phyloP scores from a whole-genome alignment of 2,797 vertebrate genomes.

The Sebastes nivosus region DNA sequence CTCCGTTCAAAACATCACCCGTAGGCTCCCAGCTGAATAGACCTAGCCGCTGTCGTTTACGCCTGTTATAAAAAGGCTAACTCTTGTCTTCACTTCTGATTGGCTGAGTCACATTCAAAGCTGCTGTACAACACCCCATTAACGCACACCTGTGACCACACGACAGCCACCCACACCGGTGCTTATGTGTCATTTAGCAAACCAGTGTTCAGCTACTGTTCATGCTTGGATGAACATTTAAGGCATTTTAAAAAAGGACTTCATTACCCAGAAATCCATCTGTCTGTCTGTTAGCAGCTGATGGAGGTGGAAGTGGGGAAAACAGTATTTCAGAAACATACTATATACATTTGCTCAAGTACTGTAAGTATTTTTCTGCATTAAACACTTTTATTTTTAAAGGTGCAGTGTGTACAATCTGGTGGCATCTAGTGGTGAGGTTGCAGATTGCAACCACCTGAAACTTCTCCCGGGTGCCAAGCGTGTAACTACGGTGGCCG shows the following conservation, averaged over 20 bases:
- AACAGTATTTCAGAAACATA: neutral
- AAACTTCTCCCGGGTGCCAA: too few species aligned
- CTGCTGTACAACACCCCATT: conserved; percentile 35
- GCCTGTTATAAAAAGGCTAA: neutral
- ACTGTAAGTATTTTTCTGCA: too few species aligned
- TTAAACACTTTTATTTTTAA: too few species aligned
- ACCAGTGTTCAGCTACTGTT: conserved; percentile 34
- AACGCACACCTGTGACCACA: conserved; percentile 57
- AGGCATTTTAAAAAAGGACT: neutral
- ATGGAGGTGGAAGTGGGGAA: neutral
- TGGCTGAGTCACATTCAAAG: conserved; percentile 36
- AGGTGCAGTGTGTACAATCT: too few species aligned
- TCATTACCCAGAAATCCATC: conserved; percentile 24
- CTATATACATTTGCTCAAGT: neutral
- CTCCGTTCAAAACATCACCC: neutral
- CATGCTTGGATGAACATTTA: neutral
- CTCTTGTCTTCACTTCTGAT: conserved; percentile 20
- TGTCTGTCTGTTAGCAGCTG: conserved; percentile 16
- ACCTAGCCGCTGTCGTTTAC: neutral
- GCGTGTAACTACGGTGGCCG: too few species aligned
- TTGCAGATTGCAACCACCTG: too few species aligned
- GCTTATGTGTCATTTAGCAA: conserved; percentile 42
- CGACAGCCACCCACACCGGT: conserved; percentile 10
- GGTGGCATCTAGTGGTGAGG: too few species aligned
- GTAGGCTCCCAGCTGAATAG: neutral